phyloP scores from a whole-genome alignment of 2,888 invertebrate species.

The Dysmachus trigonus region DNA sequence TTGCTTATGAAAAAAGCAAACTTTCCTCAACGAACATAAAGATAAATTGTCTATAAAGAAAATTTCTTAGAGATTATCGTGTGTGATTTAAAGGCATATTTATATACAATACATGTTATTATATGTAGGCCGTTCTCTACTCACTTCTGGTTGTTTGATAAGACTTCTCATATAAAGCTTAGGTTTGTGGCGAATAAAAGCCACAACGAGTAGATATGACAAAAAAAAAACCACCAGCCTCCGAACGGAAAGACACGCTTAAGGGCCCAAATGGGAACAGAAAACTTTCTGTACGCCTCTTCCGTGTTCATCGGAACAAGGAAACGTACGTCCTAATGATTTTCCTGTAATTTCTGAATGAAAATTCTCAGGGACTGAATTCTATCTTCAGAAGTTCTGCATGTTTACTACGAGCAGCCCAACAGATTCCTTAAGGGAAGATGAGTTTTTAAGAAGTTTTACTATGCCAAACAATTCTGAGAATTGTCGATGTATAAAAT shows the following conservation, averaged over 20 bases:
- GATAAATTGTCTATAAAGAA: not conserved
- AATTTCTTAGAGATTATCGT: not conserved
- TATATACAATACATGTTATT: no score
- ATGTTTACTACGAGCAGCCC: not conserved
- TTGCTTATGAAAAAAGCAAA: no score
- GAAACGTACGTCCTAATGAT: not conserved
- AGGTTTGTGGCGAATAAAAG: not conserved
- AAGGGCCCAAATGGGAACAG: not conserved
- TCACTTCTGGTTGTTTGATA: not conserved
- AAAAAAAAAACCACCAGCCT: not conserved
- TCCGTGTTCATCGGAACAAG: not conserved
- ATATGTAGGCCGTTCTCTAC: not conserved
- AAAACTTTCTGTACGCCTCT: not conserved
- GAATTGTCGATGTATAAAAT: not conserved
- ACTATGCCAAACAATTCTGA: not conserved
- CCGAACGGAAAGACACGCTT: not conserved
- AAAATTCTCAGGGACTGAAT: not conserved
- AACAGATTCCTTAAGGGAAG: not conserved
- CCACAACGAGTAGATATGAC: not conserved
- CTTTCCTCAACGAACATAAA: no score
- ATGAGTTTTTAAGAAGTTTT: not conserved
- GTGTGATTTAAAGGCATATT: not conserved
- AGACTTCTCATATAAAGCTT: not conserved
- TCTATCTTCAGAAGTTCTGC: not conserved
- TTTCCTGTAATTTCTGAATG: not conserved